Evolutionary conservation across 2,113 vertebrate genomes (phyloP).

Genomic region (Mesocricetus auratus): DNA sequence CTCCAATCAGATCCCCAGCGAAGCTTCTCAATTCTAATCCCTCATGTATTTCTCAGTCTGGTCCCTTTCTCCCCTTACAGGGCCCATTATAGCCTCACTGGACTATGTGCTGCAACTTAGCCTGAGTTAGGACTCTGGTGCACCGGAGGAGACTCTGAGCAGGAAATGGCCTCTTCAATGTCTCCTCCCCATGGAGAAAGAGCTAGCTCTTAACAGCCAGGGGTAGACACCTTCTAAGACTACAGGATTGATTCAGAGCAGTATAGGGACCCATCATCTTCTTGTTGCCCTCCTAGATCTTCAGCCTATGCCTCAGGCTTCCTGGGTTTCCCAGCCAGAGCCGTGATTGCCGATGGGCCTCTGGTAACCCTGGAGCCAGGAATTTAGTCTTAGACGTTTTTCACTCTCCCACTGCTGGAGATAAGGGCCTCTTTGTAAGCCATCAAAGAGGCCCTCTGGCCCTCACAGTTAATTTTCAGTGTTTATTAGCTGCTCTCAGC

Average conservation of each 20-base stretch:
- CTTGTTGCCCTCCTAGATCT: neutral
- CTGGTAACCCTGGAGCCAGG: neutral
- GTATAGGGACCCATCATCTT: neutral
- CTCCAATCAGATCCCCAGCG: fast-evolving
- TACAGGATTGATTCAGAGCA: neutral
- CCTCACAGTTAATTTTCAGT: constrained; percentile 62
- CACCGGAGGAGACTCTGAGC: neutral
- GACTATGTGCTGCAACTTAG: neutral
- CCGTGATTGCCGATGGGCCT: neutral
- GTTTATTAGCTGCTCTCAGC: constrained; percentile 58
- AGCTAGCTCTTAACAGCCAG: neutral
- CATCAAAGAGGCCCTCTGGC: constrained; percentile 40
- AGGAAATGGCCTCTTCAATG: neutral
- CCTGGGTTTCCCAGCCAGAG: neutral
- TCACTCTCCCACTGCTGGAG: neutral
- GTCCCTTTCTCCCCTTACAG: neutral
- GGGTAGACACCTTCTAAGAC: neutral
- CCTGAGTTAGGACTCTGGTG: neutral
- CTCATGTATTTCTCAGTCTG: neutral
- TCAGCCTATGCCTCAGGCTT: neutral
- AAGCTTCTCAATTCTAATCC: neutral
- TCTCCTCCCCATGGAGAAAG: neutral
- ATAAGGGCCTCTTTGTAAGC: constrained; percentile 61
- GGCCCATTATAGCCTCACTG: neutral
- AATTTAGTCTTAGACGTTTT: constrained; percentile 37